Conservation (phyloP, 1,140 invertebrate genomes). For the Charaxes varanes region DNA sequence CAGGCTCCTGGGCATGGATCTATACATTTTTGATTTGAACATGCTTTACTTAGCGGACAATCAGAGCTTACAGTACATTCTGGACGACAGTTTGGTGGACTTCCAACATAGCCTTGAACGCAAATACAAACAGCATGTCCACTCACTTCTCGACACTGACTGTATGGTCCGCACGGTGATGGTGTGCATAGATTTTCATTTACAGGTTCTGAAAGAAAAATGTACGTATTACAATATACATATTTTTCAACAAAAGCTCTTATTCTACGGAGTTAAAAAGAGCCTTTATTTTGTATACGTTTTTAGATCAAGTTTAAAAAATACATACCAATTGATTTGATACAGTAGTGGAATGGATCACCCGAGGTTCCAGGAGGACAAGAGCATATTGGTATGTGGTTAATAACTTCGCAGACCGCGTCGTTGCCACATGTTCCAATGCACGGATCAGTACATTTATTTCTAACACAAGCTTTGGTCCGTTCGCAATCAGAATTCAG, state of each 20-base stretch:
- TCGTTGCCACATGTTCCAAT: conserved; percentile 82
- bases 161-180: conserved; percentile 81
- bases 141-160: conserved; percentile 79
- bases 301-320: conserved; percentile 32
- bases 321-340: conserved; percentile 57
- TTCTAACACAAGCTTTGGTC: conserved; percentile 81
- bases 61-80: conserved; percentile 82
- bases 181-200: conserved; percentile 73
- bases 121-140: conserved; percentile 82
- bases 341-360: conserved; percentile 84
- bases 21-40: conserved; percentile 80
- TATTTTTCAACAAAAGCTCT: no score
- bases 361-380: conserved; percentile 80
- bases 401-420: conserved; percentile 85
- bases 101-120: conserved; percentile 80
- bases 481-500: conserved; percentile 80
- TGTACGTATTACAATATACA: no score
- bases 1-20: conserved; percentile 85
- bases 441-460: conserved; percentile 84
- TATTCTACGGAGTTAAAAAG: no score
- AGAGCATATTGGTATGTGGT: conserved; percentile 84
- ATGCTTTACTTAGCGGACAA: conserved; percentile 79
- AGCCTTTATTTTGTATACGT: no score
- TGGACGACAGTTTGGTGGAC: conserved; percentile 82
- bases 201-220: conserved; percentile 39